phyloP scores from a whole-genome alignment of 2,113 vertebrate species.

The Pao palembangensis region DNA sequence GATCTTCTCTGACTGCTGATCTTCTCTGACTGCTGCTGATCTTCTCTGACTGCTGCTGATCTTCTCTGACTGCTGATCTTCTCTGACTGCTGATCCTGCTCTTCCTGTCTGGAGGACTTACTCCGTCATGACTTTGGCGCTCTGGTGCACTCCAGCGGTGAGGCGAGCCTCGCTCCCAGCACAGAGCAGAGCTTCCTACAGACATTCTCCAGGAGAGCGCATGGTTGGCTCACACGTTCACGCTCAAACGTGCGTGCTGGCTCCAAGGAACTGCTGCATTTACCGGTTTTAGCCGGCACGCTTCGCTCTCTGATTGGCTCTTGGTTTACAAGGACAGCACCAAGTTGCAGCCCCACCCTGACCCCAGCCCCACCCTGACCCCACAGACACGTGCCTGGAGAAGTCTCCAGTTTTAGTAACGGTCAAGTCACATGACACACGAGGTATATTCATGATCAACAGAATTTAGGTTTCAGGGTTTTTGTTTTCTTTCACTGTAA shows the following conservation, averaged over 20 bases:
- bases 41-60: too few species aligned
- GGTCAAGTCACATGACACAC: too few species aligned
- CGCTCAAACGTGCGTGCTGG: slow-evolving; percentile 29
- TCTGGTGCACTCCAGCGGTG: slow-evolving; percentile 91
- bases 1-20: too few species aligned
- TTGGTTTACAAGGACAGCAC: slow-evolving; percentile 42
- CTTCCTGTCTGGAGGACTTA: too few species aligned
- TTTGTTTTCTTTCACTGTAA: too few species aligned
- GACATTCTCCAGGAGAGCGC: slow-evolving; percentile 84
- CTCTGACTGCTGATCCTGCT: too few species aligned
- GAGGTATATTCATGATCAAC: too few species aligned
- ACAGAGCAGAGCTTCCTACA: slow-evolving; percentile 82
- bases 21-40: too few species aligned
- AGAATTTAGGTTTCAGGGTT: too few species aligned
- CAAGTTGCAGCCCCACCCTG: slow-evolving; percentile 26
- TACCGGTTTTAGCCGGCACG: slow-evolving; percentile 66
- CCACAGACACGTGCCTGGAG: slow-evolving; percentile 68
- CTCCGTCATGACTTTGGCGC: slow-evolving; percentile 80
- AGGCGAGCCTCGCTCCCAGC: slow-evolving; percentile 84
- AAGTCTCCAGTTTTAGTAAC: slow-evolving; percentile 15
- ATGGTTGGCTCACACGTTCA: slow-evolving; percentile 62
- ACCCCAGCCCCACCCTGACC: slow-evolving; percentile 33
- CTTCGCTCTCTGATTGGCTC: slow-evolving; percentile 68
- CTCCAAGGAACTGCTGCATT: slow-evolving; percentile 26
- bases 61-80: too few species aligned